A percentile compares a stretch with the other conserved stretches of the same genome.
These are phyloP conservation scores for Mallotus villosus DNA, from an alignment of 2,797 vertebrate species.

Conservation along the genomic window DNA sequence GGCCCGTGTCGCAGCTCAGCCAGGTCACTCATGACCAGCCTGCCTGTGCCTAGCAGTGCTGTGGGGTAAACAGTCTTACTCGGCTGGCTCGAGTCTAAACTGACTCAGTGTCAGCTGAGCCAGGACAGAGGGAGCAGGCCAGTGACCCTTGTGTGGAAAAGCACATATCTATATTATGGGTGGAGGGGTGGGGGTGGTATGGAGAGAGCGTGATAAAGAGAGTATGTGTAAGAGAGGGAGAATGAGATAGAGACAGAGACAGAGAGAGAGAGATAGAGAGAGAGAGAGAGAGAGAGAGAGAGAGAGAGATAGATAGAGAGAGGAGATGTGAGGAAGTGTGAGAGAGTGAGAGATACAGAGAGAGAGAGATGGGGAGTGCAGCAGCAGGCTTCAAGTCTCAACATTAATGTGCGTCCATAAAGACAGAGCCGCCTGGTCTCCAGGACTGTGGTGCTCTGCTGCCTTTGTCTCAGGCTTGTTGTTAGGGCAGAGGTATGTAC, in stretches of 20 bases:
- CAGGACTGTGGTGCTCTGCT: conserved; percentile 29
- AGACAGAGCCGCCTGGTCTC: conserved; percentile 32
- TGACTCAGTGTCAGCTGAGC: conserved; percentile 4
- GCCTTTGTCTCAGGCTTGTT: conserved; percentile 64
- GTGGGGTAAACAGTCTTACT: conserved; percentile 50
- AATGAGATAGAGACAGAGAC: background rate
- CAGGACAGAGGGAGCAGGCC: conserved; percentile 12
- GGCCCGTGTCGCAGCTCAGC: conserved; percentile 12
- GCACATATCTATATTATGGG: background rate
- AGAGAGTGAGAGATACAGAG: background rate
- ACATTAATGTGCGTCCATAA: conserved; percentile 60
- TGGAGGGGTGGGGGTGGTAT: background rate
- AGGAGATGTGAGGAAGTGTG: background rate
- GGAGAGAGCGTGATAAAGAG: background rate
- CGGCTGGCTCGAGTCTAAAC: background rate
- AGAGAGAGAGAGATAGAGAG: no score
- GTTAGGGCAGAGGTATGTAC: conserved; percentile 70
- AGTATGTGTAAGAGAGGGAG: background rate
- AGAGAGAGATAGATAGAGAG: background rate
- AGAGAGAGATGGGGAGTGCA: background rate
- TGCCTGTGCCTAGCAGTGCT: conserved; percentile 51
- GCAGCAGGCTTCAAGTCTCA: conserved; percentile 23
- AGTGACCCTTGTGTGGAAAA: background rate
- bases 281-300: background rate
- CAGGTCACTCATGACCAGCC: conserved; percentile 53